Evolutionary conservation across 2,113 vertebrate species (phyloP).

Genomic region (Neolamprologus modestus): DNA sequence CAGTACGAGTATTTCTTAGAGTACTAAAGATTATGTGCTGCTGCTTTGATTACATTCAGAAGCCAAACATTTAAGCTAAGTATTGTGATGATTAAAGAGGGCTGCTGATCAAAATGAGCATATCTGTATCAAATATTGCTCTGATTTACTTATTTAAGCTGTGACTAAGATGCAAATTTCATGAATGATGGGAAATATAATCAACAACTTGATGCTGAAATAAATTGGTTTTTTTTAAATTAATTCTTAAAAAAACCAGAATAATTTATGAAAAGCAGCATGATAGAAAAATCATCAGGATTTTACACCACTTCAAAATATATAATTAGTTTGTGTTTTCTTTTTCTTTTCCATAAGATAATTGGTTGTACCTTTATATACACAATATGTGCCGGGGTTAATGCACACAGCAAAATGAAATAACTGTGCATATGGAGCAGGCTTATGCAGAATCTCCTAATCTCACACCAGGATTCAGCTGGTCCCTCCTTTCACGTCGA

Average conservation of each 20-base stretch:
- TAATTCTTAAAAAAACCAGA: fast-evolving
- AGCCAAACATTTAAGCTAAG: not conserved
- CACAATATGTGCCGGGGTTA: not conserved
- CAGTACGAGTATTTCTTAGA: not conserved
- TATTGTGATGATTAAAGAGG: not conserved
- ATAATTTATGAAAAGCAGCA: not conserved
- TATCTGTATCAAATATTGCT: not conserved
- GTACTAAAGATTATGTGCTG: not conserved
- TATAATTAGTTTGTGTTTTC: not conserved
- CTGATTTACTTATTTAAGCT: not conserved
- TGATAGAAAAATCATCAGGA: not conserved
- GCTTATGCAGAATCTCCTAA: not conserved
- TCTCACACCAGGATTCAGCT: not conserved
- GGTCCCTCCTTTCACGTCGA: not conserved
- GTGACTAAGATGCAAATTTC: not conserved
- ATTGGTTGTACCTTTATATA: not conserved
- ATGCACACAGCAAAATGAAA: not conserved
- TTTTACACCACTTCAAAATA: not conserved
- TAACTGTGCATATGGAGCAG: not conserved
- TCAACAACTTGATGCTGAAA: not conserved
- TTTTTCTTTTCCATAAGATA: not conserved
- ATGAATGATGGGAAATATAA: not conserved
- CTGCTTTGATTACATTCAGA: not conserved
- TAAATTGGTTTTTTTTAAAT: fast-evolving
- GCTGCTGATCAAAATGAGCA: not conserved